Base-by-base conservation (phyloP, 1,140 invertebrate genomes). In the Xylocopa sonorina region DNA sequence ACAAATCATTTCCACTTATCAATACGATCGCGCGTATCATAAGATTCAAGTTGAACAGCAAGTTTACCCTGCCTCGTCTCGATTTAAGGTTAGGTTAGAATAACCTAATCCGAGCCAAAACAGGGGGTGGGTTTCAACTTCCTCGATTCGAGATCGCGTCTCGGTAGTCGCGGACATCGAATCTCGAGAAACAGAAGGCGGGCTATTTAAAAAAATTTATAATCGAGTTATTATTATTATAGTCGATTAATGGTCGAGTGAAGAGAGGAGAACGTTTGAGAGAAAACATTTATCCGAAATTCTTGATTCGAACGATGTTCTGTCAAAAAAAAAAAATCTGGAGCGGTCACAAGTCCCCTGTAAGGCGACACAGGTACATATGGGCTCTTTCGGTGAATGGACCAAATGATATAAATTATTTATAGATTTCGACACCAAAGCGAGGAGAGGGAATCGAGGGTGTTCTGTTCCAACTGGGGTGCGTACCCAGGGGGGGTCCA, bases 401-500 rank as follows among this genome's bases (percentile, higher is more conserved):
- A 81, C 89, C 91, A 93, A 93, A 93, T 93, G 92, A 93, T 93
- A 93, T 93, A 93, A 93, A 93, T 93, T 92, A 93, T 93, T 93
- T 93, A 93, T 93, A 89, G 92, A 92, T 93, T 92, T 93, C 91
- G 90, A 92, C 92, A 92, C 92, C 90, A 87, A 77, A 81, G 60
- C 63, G 74, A 63, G 55, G 63, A 51, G 72, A 72, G 71, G 72
- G 66, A 62, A 77, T 83, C 81, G 67, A 80, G 85, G 69, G 73
- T 77, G 81, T 83, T 81, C 77, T 87, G 81, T 88, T 88, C 78
- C 74, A 82, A 75, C 64, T 88, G 86, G 90, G 89, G 87, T 89
- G 89, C 69, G 69, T 78, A 78, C 84, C 88, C 90, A n/a, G n/a
- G 85, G 91, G 91, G 91, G 91, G 90, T 92, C 91, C 90, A 91